Base-by-base conservation (phyloP, 2,888 invertebrate genomes). In the Diaphora mendica region DNA sequence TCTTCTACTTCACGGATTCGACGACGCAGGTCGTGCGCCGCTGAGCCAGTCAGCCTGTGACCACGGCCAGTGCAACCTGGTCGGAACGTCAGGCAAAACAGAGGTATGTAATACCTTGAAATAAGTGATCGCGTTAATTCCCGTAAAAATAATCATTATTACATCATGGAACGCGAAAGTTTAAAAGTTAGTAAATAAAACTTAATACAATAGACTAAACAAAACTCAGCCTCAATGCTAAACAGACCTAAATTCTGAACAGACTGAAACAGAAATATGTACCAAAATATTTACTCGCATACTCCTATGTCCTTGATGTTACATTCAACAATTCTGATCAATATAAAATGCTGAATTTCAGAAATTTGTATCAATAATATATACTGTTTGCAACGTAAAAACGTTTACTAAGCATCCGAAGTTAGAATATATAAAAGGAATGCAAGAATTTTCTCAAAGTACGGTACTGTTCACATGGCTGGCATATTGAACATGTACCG, bases 311-410 rank as follows among this genome's bases (percentile, higher is more conserved):
- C 5, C 8, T 30, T 71, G 64, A 74, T 79, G 81, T 80, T 79
- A 78, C 76, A 79, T 82, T 80, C 76, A 75, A 75, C 51, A 75
- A 73, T 77, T 78, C 71, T 42, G 55, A 70, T 73, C 78, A 77
- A 78, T 78, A 75, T 73, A 76, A 81, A 69, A 85, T 78, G 82
- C 80, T 77, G 80, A 82, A 79, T 83, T 66, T 73, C 66, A 68
- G 75, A 75, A 77, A 80, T 77, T 77, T 67, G 76, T 51, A 73
- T 73, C 76, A 80, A 80, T 72, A 74, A 74, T 76, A 70, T 74
- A 71, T 35, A 72, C 59, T 73, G 65, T 65, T 35, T 67, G 48
- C 68, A 26, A 48, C 17, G 55, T 44, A 20, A n/a, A 8, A 55
- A 55, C 55, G 17, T 64, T 64, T 9, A 23, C 7, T 23, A 33